Evolutionary conservation across 2,113 vertebrate species (phyloP), one percentile per base, ranked within the genome.

Genomic region (Macrotis lagotis): DNA sequence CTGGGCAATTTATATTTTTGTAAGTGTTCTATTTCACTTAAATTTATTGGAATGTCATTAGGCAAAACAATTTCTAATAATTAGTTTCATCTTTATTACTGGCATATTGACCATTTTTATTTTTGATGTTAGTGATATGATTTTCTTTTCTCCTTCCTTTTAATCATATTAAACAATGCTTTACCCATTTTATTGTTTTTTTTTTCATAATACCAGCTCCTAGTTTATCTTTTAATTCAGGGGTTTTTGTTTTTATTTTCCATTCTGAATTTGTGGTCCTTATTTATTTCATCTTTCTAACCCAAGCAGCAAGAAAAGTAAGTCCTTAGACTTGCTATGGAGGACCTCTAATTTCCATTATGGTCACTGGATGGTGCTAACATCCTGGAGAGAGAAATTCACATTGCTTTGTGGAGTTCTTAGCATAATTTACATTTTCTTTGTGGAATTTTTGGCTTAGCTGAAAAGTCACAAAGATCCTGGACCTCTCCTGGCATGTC

Each of bases 21-120:
- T 93, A 91, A 51, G 50, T 94, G 93, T 96, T 94, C 14, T 91
- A 55, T 88, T 94, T 97, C 26, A 90, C 26, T 92, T 94, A 48
- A 88, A 92, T 92, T 93, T 94, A 91, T 95, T 91, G 90, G 7
- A 25, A 83, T 95, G 53, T 92, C 83, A 48, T 91, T 74, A 16
- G 90, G 31, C 31, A 66, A 66, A 66, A 66, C 16, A 37, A 6
- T 53, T 88, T 55, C 10, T 95, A 90, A 2, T 4, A 28, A 51
- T 92, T 9, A 51, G 51, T 50, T 48, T 90, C n/a, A 52, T n/a
- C 88, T 96, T 9, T 51, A 48, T 90, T 95, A 92, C 22, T 25
- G 55, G 1, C 95, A 59, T 95, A 90, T 91, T 52, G 51, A n/a
- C 44, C 83, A 51, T 89, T 11, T 93, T 97, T 95, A 83, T n/a